Percentiles rank a stretch among this genome's conserved stretches.
Conservation (phyloP, 2,797 vertebrate genomes). For the Fistularia commersonii region DNA sequence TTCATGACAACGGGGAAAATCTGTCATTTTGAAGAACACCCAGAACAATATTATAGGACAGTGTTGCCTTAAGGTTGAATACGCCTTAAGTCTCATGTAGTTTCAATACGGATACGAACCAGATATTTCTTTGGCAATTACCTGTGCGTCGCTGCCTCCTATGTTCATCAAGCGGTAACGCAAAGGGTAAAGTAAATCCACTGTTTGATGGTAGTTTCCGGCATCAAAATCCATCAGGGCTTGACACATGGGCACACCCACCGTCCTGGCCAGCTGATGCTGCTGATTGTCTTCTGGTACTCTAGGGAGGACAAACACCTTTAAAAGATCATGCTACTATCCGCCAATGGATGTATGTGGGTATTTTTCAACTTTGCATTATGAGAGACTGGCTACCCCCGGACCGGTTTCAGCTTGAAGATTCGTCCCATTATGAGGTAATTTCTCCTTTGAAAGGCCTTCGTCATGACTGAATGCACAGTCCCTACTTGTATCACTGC, state of each 20-base stretch:
- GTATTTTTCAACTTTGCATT: too few relatives aligned
- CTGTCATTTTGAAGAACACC: slow-evolving; percentile 10
- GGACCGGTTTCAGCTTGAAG: too few relatives aligned
- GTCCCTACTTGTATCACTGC: too few relatives aligned
- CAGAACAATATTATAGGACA: too few relatives aligned
- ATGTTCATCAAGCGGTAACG: slow-evolving; percentile 76
- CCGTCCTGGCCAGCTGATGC: slow-evolving; percentile 64
- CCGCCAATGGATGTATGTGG: too few relatives aligned
- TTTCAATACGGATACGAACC: too few relatives aligned
- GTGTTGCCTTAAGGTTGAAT: too few relatives aligned
- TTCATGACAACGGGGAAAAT: slow-evolving; percentile 24
- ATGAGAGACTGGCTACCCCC: too few relatives aligned
- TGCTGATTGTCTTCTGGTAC: slow-evolving; percentile 80
- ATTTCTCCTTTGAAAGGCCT: too few relatives aligned
- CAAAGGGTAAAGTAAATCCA: slow-evolving; percentile 86
- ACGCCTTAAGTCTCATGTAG: too few relatives aligned
- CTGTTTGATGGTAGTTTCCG: slow-evolving; percentile 75
- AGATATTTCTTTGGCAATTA: slow-evolving; percentile 38
- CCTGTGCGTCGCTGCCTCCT: slow-evolving; percentile 95
- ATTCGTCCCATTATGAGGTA: too few relatives aligned
- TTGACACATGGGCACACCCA: slow-evolving; percentile 87
- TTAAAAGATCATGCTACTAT: neutral
- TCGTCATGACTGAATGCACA: too few relatives aligned
- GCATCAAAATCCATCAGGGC: slow-evolving; percentile 84
- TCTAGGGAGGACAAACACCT: slow-evolving; percentile 60